Conservation (phyloP, 2,113 vertebrate species). For the Cyrtonyx montezumae region DNA sequence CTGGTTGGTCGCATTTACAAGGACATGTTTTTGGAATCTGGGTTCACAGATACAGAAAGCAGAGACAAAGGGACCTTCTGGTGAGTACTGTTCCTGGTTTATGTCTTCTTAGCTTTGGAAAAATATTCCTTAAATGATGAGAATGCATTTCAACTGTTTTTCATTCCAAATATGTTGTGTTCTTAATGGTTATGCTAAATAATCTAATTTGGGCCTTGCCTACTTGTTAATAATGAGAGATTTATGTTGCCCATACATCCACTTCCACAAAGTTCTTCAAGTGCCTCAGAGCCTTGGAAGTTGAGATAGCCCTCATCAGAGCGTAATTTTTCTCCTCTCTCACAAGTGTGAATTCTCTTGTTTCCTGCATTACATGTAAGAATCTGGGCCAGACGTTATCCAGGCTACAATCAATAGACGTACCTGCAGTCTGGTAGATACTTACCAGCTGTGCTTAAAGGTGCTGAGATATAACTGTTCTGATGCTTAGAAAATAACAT, state of each 20-base stretch:
- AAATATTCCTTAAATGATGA: not conserved
- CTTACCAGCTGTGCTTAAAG: not conserved
- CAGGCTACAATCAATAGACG: not conserved
- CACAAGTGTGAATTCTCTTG: not conserved
- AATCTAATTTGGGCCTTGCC: not conserved
- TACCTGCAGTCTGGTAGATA: not conserved
- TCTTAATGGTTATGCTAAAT: not conserved
- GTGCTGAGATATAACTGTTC: not conserved
- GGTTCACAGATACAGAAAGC: conserved; percentile 88
- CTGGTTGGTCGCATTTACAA: conserved; percentile 97
- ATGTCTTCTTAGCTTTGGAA: not conserved
- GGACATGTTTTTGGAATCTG: conserved; percentile 95
- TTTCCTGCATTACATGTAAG: not conserved
- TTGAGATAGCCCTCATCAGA: not conserved
- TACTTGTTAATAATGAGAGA: not conserved
- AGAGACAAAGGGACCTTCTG: conserved; percentile 89
- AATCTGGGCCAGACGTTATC: not conserved
- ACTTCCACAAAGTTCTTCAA: not conserved
- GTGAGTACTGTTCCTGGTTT: conserved; percentile 76
- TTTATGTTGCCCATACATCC: not conserved
- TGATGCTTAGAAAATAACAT: not conserved
- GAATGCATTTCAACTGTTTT: not conserved
- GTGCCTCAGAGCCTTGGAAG: not conserved
- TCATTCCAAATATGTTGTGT: not conserved
- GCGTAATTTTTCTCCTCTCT: not conserved